These are phyloP conservation scores for Reticulitermes lucifugus DNA, from an alignment of 2,888 invertebrate genomes.

Conservation along the genomic window DNA sequence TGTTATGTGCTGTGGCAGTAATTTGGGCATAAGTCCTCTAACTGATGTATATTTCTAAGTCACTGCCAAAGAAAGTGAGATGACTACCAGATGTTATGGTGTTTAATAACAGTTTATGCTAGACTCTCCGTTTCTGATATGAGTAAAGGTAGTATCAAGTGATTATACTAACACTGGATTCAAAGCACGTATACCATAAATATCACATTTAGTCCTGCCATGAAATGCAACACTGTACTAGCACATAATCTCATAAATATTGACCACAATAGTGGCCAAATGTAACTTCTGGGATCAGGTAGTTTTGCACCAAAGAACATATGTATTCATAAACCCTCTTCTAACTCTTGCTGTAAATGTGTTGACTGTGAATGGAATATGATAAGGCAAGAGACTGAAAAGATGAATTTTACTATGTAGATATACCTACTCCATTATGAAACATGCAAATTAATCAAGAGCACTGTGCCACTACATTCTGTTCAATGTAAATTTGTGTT, in stretches of 20 bases:
- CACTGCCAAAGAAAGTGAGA: conserved; percentile 5
- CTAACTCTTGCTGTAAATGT: too few relatives aligned
- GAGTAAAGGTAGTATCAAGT: neutral
- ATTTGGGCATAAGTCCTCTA: neutral
- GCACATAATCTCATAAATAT: neutral
- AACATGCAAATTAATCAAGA: too few relatives aligned
- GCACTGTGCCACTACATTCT: too few relatives aligned
- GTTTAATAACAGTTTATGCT: neutral
- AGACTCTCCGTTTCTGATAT: neutral
- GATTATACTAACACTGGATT: neutral
- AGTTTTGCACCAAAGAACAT: too few relatives aligned
- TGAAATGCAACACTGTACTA: neutral
- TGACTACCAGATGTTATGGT: neutral
- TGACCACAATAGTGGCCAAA: neutral
- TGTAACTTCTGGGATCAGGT: too few relatives aligned
- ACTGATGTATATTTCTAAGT: neutral
- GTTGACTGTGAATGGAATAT: too few relatives aligned
- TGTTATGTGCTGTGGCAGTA: neutral
- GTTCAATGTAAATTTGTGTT: too few relatives aligned
- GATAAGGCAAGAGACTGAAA: too few relatives aligned
- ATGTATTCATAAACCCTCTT: too few relatives aligned
- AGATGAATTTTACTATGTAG: too few relatives aligned
- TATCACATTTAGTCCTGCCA: neutral
- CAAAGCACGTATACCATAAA: neutral
- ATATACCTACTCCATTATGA: too few relatives aligned